Evolutionary conservation across 2,113 vertebrate species (phyloP).

Genomic region (Brachirus orientalis): DNA sequence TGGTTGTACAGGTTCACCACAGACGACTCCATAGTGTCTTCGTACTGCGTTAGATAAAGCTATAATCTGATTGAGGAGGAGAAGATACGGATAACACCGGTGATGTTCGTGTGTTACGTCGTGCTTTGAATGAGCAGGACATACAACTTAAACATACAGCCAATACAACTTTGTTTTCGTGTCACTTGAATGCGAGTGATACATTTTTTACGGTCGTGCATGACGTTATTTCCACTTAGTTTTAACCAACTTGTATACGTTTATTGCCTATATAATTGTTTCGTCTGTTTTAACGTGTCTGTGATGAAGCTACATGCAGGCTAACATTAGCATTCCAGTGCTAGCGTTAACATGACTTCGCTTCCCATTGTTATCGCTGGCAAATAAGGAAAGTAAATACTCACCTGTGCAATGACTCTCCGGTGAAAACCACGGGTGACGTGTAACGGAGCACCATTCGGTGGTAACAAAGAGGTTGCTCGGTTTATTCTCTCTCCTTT

Average conservation of each 20-base stretch:
- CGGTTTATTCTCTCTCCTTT: not conserved
- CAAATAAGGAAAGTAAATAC: not conserved
- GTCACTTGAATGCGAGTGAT: not conserved
- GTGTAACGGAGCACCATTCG: not conserved
- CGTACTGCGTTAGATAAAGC: slow-evolving; percentile 15
- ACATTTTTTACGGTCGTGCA: not conserved
- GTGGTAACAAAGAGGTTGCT: not conserved
- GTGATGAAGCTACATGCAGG: not conserved
- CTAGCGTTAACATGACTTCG: not conserved
- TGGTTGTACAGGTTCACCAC: slow-evolving; percentile 84
- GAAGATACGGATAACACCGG: not conserved
- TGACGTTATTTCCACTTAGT: too few relatives aligned
- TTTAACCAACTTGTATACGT: too few relatives aligned
- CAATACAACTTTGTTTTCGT: too few relatives aligned
- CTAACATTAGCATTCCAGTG: not conserved
- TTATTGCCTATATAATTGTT: not conserved
- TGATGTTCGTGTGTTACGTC: too few relatives aligned
- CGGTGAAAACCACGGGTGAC: not conserved
- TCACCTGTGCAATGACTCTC: slow-evolving; percentile 24
- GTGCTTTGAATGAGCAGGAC: not conserved
- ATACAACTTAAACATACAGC: too few relatives aligned
- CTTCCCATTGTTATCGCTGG: not conserved
- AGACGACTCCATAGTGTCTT: slow-evolving; percentile 82
- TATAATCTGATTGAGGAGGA: not conserved
- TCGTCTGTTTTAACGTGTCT: not conserved